Conservation (phyloP, 2,113 vertebrate species). For the Dasyornis broadbenti region DNA sequence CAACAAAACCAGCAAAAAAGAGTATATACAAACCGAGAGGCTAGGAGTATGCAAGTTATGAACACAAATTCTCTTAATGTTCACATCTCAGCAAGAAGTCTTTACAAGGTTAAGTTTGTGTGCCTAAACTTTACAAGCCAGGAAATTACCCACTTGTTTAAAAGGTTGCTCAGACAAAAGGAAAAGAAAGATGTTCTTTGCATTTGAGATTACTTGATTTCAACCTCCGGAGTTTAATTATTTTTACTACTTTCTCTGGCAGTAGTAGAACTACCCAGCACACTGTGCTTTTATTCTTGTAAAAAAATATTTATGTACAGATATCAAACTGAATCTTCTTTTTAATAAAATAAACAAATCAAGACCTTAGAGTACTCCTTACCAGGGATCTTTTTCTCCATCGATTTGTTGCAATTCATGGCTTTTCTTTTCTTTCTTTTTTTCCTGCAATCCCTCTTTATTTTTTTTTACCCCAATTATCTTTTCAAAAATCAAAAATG, state of each 20-base stretch:
- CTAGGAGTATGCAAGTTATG: not conserved
- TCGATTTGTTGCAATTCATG: accelerated
- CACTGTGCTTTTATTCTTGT: not conserved
- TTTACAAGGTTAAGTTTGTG: not conserved
- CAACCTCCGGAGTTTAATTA: not conserved
- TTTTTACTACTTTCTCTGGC: not conserved
- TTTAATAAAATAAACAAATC: not conserved
- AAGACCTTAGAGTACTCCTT: not conserved
- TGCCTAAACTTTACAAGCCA: not conserved
- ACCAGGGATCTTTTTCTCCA: not conserved
- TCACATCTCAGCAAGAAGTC: not conserved
- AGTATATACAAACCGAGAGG: not conserved
- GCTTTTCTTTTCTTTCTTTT: not conserved
- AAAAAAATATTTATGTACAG: not conserved
- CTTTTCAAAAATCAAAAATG: not conserved
- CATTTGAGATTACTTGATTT: not conserved
- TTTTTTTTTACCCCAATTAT: too few species aligned
- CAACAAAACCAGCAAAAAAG: not conserved
- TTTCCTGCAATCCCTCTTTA: accelerated
- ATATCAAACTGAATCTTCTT: not conserved
- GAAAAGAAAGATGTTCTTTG: not conserved
- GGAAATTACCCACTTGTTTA: not conserved
- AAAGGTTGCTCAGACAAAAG: not conserved
- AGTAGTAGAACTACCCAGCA: not conserved
- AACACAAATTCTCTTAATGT: not conserved